Percentiles rank a stretch among this genome's conserved stretches.
Evolutionary conservation across 37 sponge, comb jelly and placozoan species (phyloP).

Genomic region (Cladorhizidae sp.): DNA sequence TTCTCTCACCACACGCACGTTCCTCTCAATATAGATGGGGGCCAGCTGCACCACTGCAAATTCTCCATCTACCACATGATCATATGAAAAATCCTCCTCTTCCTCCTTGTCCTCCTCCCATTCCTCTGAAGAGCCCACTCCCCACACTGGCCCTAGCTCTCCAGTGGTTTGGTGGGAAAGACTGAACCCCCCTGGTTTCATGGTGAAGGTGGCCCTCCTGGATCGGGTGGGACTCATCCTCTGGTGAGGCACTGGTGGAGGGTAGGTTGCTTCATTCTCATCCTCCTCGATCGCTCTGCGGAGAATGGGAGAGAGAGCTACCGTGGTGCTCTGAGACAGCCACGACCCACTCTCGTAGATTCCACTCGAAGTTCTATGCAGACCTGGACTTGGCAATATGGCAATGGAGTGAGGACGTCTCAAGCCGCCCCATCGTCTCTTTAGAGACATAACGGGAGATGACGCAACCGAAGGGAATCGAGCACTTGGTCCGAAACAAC

Average conservation of each 20-base stretch:
- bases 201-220: too few relatives aligned
- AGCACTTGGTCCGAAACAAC: neutral
- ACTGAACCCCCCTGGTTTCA: too few relatives aligned
- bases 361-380: neutral
- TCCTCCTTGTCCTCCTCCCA: neutral
- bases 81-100: neutral
- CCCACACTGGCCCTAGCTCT: too few relatives aligned
- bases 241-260: neutral
- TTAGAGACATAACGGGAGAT: neutral
- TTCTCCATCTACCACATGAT: conserved; percentile 1
- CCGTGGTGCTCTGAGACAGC: neutral
- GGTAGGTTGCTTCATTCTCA: neutral
- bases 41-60: conserved; percentile 11
- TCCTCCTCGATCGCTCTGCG: neutral
- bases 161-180: neutral
- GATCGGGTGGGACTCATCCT: too few relatives aligned
- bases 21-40: conserved; percentile 37
- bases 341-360: neutral
- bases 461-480: neutral
- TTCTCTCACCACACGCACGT: conserved; percentile 31
- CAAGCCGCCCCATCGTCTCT: too few relatives aligned
- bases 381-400: neutral
- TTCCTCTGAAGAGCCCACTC: neutral
- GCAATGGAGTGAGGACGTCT: conserved; percentile 8
- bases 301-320: neutral